Conservation (phyloP, 2,797 vertebrate species). For the Oryzias dopingdopingensis region DNA sequence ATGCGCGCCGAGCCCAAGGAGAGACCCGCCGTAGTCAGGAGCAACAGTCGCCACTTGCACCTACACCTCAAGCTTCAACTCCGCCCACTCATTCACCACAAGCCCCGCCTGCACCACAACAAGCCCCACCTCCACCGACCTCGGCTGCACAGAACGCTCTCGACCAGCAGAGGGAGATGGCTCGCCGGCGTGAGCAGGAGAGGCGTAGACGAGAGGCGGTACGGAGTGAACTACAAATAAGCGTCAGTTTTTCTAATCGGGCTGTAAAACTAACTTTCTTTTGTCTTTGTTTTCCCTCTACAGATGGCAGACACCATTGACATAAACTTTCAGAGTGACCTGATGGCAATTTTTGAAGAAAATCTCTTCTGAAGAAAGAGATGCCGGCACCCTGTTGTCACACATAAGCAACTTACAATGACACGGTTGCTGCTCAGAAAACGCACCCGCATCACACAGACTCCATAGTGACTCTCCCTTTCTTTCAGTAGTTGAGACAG, state of each 20-base stretch:
- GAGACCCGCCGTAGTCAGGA: slow-evolving; percentile 81
- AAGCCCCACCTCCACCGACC: slow-evolving; percentile 59
- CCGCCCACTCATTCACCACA: slow-evolving; percentile 74
- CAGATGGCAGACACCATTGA: slow-evolving; percentile 92
- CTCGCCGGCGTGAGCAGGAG: slow-evolving; percentile 87
- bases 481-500: slow-evolving; percentile 57
- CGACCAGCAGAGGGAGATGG: slow-evolving; percentile 89
- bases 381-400: slow-evolving; percentile 27
- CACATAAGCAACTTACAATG: slow-evolving; percentile 31
- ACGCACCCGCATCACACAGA: slow-evolving; percentile 32
- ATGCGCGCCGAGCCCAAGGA: slow-evolving; percentile 53
- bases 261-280: background rate
- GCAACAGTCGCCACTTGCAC: slow-evolving; percentile 72
- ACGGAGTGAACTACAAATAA: slow-evolving; percentile 23
- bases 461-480: slow-evolving; percentile 44
- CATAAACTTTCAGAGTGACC: slow-evolving; percentile 95
- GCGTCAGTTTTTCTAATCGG: fast-evolving
- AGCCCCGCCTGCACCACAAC: slow-evolving; percentile 63
- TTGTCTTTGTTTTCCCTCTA: background rate
- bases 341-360: slow-evolving; percentile 94
- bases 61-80: slow-evolving; percentile 68
- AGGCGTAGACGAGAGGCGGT: slow-evolving; percentile 88
- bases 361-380: slow-evolving; percentile 83
- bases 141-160: slow-evolving; percentile 79
- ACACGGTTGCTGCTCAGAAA: slow-evolving; percentile 40